Evolutionary conservation across 2,797 vertebrate genomes (phyloP), one percentile per base, ranked within the genome.

Genomic region (Melanogrammus aeglefinus): DNA sequence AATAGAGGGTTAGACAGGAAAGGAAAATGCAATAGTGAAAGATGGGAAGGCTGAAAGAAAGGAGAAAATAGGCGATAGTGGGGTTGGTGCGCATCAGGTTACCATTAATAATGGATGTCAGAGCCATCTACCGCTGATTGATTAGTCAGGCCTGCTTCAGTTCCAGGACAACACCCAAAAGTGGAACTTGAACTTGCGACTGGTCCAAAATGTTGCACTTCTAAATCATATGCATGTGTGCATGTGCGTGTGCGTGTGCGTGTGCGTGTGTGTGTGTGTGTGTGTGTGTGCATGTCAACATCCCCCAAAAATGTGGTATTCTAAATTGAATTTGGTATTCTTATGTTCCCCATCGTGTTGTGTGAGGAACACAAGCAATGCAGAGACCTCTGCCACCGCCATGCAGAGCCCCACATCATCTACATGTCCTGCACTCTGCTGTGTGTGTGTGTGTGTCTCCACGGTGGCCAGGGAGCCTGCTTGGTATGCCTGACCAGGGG

Each of bases 71-170:
- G 85, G 82, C 83, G 81, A 84, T 79, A 81, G 85, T 82, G 81
- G 87, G 81, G 85, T 84, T 83, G 86, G 82, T 12, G n/a, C 79
- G 92, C 84, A 87, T 94, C 89, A 78, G 81, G 84, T 95, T 93
- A 92, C 93, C 88, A 91, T 94, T 89, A 93, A 95, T 94, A 93
- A 94, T 95, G 88, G 75, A 95, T 91, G 88, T 85, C 89, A 83
- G 85, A 88, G 87, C 86, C 86, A 77, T 89, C 90, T 75, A 88
- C 88, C 79, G 79, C 82, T 91, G 90, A 94, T 94, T 89, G 90
- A 92, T 93, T 92, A 91, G 86, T 90, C 79, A 90, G 87, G 86
- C 81, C 88, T 90, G 90, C 86, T 91, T 88, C 86, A 90, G 88
- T 92, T 92, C 83, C 88, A 90, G 88, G 78, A 85, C 89, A 86